Base-by-base conservation (phyloP, 1,140 invertebrate species). In the Calliopsis andreniformis region DNA sequence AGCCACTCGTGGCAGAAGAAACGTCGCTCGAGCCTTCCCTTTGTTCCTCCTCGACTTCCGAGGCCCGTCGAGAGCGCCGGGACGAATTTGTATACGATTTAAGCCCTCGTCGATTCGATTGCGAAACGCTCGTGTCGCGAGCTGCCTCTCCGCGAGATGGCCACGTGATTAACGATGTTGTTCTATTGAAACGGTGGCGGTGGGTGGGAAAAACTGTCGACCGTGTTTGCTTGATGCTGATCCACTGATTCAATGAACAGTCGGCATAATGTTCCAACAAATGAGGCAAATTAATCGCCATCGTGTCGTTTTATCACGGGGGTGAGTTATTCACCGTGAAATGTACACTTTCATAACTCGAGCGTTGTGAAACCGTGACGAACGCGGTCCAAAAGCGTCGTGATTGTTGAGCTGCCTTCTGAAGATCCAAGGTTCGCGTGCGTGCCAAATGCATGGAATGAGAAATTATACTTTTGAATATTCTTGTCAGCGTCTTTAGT, bases 1-100 rank as follows among this genome's bases (percentile, higher is more conserved):
- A 42, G 42, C 58, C 20, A 59, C 62, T 51, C 59, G 69, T 23
- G 59, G 69, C 59, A 62, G 66, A 51, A 47, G 58, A 76, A 39
- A 77, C 73, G 42, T 49, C 56, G 53, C 23, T 59, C 18, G 66
- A 39, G 39, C 58, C 58, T 42, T 53, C 59, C 59, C 47, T 72
- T 72, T 72, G 59, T 72, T 72, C 69, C 59, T 42, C 47, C 47
- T 51, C 42, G 59, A 72, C 59, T 72, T 64, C 59, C 59, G 69
- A 25, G 12, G 35, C 10, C 30, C 58, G 23, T 25, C 42, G 28
- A 23, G 35, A 20, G 30, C 32, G 25, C 12, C 18, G 1, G 12
- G 6, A 7, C 18, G 47, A 67, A 67, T 67, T 51, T 56, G 39
- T 59, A 20, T 35, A 20, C 47, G 23, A 56, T 49, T 67, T 53